Evolutionary conservation across 2,113 vertebrate species (phyloP), one percentile per base, ranked within the genome.

Genomic region (Gymnocephalus cernua): DNA sequence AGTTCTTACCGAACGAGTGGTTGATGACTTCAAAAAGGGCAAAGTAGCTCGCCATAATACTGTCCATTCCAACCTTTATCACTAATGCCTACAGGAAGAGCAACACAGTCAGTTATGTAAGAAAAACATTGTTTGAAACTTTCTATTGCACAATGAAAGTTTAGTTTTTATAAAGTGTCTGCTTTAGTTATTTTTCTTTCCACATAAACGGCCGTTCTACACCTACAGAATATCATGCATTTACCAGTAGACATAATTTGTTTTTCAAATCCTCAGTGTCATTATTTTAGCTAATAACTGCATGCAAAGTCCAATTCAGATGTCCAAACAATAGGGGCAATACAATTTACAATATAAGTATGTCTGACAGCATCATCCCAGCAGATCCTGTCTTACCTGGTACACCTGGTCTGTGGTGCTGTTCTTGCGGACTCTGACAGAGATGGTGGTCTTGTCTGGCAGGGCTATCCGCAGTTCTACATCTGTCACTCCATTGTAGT

Each of bases 331-430:
- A 23, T 19, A n/a, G 29, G 12, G 27, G 7, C 1, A 59, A 54
- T 13, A 29, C 11, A 4, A 6, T 32, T 11, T 44, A 21, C 15
- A 23, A 16, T 32, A 11, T 9, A 27, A 5, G 3, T 29, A n/a
- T n/a, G 18, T 29, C 12, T 12, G 6, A 41, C 3, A 45, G 68
- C 53, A 56, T 23, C 8, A 25, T 51, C 11, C 41, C 51, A 65
- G 19, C 32, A 35, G 27, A 16, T 68, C 29, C n/a, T 0, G 63
- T 68, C 64, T 91, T 93, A 99, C 98, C 97, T 99, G 98, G 93
- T 99, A 99, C 19, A 99, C 98, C 88, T 99, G 97, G 90, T 99
- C 98, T 1, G 97, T 99, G n/a, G 98, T 99, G 89, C 97, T 97
- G 93, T 99, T 99, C 95, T 99, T 99, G 84, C 97, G 97, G 6